Percentiles rank a stretch among this genome's conserved stretches.
Evolutionary conservation across 2,797 vertebrate species (phyloP).

Genomic region (Ispidina lecontei): DNA sequence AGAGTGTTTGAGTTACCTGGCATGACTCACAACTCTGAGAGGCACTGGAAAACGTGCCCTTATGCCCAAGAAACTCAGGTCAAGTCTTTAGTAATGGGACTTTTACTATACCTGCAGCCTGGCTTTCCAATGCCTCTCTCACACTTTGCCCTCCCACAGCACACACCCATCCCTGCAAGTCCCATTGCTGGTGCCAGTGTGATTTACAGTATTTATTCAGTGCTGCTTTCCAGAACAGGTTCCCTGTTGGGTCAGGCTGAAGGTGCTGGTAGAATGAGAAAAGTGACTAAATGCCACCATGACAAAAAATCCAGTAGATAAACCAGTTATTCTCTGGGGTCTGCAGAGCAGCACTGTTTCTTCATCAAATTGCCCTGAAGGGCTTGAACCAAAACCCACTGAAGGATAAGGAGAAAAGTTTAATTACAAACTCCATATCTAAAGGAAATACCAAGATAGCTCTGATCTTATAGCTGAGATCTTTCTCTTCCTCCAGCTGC

Average conservation of each 20-base stretch:
- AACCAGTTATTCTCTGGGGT: neutral
- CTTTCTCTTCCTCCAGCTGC: neutral
- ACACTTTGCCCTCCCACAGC: neutral
- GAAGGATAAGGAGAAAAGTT: neutral
- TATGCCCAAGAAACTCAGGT: neutral
- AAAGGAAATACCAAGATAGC: neutral
- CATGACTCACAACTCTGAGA: neutral
- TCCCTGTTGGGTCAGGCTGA: neutral
- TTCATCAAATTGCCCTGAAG: neutral
- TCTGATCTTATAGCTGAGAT: neutral
- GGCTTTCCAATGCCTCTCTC: neutral
- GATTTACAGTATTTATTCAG: neutral
- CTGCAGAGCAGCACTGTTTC: neutral
- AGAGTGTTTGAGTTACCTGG: conserved; percentile 4
- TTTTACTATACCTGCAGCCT: neutral
- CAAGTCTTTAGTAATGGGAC: neutral
- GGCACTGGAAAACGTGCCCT: neutral
- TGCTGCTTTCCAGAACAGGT: fast-evolving
- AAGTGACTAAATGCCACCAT: neutral
- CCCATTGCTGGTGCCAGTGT: neutral
- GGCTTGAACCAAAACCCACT: neutral
- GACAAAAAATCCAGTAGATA: neutral
- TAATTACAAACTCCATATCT: neutral
- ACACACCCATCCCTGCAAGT: neutral
- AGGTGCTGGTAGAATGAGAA: neutral